Base-by-base conservation (phyloP, 1,140 invertebrate species). In the Caenorhabditis remanei region DNA sequence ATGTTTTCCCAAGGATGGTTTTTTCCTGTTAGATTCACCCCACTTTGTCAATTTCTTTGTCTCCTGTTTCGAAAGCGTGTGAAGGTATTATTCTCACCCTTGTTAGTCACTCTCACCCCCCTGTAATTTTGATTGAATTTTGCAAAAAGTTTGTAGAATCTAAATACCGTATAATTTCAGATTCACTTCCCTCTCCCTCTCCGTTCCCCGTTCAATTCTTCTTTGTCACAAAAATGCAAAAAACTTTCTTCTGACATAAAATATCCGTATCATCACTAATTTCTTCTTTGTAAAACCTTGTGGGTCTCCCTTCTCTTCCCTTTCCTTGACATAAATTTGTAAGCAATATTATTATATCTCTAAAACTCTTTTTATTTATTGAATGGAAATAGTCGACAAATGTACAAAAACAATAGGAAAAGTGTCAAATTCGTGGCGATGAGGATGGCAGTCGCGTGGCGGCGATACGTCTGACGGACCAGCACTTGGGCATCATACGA, bases 401-500 rank as follows among this genome's bases (percentile, higher is more conserved):
- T 71, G 21, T 85, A 85, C 85, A 65, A 58, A 63, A 75, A 53
- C 46, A 75, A 40, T 7, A 79, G 16, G 32, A 79, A 71, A 9
- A 85, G 85, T 65, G 61, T 53, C 46, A 85, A n/a, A 46, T 85
- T 85, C 32, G 55, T 24, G 53, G 50, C 46, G 40, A 85, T 65
- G 24, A 85, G 85, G 6, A 85, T 50, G 8, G 65, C 32, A 58
- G 85, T 85, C 16, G 43, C 65, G 24, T 85, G 67, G 24, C 41
- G 48, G 56, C 85, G 85, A 48, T 32, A 71, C 21, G 50, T 56
- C n/a, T 79, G 85, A 56, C 67, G 63, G n/a, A 79, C 46, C 48
- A 85, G 85, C 24, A 85, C 4, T 53, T 67, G 85, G 1, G 63
- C 63, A 24, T 85, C 85, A 41, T 85, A 85, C 9, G 63, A 19